Percentiles rank a stretch among this genome's conserved stretches.
phyloP scores from a whole-genome alignment of 2,888 invertebrate genomes.

The Schrankia costaestrigalis region DNA sequence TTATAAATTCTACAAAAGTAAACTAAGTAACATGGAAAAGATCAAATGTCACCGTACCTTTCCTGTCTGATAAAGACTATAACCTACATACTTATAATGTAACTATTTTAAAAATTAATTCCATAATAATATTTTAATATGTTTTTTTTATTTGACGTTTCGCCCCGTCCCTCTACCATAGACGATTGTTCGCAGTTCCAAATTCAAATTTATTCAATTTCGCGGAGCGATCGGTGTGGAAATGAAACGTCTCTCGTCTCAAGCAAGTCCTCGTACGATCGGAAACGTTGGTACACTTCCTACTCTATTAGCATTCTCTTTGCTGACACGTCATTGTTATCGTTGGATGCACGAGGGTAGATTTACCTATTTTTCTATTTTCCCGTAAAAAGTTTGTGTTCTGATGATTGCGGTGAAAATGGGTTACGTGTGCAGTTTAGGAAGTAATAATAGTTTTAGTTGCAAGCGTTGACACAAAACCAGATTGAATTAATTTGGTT shows the following conservation, averaged over 20 bases:
- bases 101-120: no score
- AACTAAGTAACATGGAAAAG: no score
- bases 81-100: no score
- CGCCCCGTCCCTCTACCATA: constrained; percentile 24
- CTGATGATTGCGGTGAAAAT: constrained; percentile 20
- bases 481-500: no score
- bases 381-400: constrained; percentile 7
- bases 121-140: not conserved
- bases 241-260: constrained; percentile 64
- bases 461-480: no score
- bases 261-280: constrained; percentile 12
- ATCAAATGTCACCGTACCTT: no score
- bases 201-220: constrained; percentile 79
- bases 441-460: no score
- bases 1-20: no score
- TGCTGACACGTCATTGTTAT: constrained; percentile 41
- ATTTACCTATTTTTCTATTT: constrained; percentile 26
- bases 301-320: constrained; percentile 60
- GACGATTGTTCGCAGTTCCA: constrained; percentile 39
- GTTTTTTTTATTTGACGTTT: constrained; percentile 22
- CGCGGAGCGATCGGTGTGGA: constrained; percentile 57
- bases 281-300: constrained; percentile 45
- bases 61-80: no score
- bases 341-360: constrained; percentile 34
- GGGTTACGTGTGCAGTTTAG: constrained; percentile 8